Percentiles rank a stretch among this genome's conserved stretches.
Conservation (phyloP, 2,113 vertebrate species). For the Smithornis capensis region DNA sequence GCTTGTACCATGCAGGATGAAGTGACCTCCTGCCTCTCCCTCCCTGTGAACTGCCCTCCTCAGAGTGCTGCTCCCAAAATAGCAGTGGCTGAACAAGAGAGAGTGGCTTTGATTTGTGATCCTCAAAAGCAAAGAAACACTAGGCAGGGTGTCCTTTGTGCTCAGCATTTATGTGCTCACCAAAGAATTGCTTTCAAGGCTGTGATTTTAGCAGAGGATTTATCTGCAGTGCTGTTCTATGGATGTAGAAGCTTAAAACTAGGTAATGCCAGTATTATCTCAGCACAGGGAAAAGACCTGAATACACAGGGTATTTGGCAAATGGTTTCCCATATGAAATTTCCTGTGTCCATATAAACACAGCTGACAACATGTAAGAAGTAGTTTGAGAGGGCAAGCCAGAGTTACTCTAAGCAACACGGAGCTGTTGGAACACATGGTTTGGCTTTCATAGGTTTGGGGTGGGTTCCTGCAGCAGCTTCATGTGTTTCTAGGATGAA, state of each 20-base stretch:
- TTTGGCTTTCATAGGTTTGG: not conserved
- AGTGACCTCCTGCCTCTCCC: not conserved
- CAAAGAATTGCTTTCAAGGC: not conserved
- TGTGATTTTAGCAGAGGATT: not conserved
- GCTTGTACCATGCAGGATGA: not conserved
- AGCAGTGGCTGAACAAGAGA: not conserved
- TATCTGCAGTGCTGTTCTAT: not conserved
- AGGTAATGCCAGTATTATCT: not conserved
- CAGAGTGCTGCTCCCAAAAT: not conserved
- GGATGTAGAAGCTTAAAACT: not conserved
- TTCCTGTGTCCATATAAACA: not conserved
- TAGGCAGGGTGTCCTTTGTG: not conserved
- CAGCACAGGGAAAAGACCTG: not conserved
- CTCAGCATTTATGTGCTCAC: not conserved
- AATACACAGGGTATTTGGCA: not conserved
- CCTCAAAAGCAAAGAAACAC: not conserved
- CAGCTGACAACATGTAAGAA: not conserved
- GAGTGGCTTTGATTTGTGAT: not conserved
- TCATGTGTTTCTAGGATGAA: not conserved
- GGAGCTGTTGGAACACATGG: not conserved
- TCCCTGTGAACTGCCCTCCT: not conserved
- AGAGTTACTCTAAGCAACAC: not conserved
- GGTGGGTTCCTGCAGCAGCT: not conserved
- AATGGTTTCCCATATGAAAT: not conserved
- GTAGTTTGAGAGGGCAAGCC: not conserved